A percentile compares a stretch with the other conserved stretches of the same genome.
These are phyloP conservation scores for Flabesymbios commensalis DNA, from an alignment of 2,888 invertebrate species.

Conservation along the genomic window DNA sequence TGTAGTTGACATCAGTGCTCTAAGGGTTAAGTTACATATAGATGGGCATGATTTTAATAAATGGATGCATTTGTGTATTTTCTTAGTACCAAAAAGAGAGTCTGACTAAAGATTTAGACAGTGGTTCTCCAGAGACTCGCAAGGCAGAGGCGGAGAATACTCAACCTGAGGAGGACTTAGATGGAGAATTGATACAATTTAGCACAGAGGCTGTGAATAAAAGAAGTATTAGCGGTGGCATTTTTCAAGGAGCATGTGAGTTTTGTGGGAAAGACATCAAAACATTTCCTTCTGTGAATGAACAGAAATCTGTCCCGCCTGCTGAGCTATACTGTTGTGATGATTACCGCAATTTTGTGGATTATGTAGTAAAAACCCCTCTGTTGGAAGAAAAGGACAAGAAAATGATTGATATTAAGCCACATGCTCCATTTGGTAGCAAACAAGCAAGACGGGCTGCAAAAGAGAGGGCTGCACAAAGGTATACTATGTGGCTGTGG, in stretches of 20 bases:
- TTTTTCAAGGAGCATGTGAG: constrained; percentile 44
- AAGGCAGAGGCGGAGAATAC: too few relatives aligned
- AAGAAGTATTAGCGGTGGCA: too few relatives aligned
- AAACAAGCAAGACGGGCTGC: constrained; percentile 54
- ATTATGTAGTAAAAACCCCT: constrained; percentile 46
- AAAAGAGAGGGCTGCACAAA: constrained; percentile 54
- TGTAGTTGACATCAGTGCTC: too few relatives aligned
- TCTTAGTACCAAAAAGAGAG: constrained; percentile 29
- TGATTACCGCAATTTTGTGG: constrained; percentile 54
- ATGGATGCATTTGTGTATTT: too few relatives aligned
- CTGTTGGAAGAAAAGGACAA: constrained; percentile 31
- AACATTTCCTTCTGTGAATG: constrained; percentile 53
- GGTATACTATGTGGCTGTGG: too few relatives aligned
- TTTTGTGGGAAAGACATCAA: constrained; percentile 51
- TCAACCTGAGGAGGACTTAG: too few relatives aligned
- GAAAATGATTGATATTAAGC: constrained; percentile 48
- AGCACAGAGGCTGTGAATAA: too few relatives aligned
- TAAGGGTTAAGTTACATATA: too few relatives aligned
- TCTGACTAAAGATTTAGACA: not conserved
- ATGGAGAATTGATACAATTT: too few relatives aligned
- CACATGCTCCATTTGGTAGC: constrained; percentile 53
- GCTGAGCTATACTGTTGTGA: constrained; percentile 57
- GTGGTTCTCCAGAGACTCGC: not conserved
- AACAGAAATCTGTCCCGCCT: constrained; percentile 48
- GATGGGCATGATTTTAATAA: too few relatives aligned